Conservation (phyloP, 2,888 invertebrate genomes). For the Epirrita christyi region DNA sequence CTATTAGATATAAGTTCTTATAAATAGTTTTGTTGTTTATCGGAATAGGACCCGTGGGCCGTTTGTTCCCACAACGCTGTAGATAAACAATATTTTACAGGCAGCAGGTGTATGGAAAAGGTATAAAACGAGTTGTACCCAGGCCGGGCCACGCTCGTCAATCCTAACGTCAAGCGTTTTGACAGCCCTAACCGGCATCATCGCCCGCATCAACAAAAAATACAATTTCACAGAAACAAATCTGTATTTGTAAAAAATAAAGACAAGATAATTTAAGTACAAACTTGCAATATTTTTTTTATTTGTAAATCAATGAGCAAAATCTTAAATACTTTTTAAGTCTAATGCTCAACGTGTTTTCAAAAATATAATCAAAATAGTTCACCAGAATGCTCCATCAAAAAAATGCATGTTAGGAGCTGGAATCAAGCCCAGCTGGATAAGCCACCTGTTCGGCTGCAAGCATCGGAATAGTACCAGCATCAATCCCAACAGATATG, state of each 20-base stretch:
- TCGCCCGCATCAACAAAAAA: slow-evolving; percentile 61
- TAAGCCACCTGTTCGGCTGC: too few relatives aligned
- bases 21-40: background rate
- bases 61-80: slow-evolving; percentile 51
- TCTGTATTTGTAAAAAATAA: background rate
- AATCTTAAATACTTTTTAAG: too few relatives aligned
- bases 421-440: too few relatives aligned
- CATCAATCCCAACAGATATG: too few relatives aligned
- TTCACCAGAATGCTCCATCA: too few relatives aligned
- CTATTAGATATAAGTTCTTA: background rate
- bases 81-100: slow-evolving; percentile 67
- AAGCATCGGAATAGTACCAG: too few relatives aligned
- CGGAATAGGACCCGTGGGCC: background rate
- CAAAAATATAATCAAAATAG: too few relatives aligned
- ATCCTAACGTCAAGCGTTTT: slow-evolving; percentile 79
- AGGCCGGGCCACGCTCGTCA: slow-evolving; percentile 74
- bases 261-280: background rate
- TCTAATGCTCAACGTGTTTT: background rate
- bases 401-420: too few relatives aligned
- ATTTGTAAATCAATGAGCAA: background rate
- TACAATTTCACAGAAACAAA: slow-evolving; percentile 36
- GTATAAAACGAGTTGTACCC: slow-evolving; percentile 64
- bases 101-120: slow-evolving; percentile 73
- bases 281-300: background rate
- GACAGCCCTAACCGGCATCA: slow-evolving; percentile 83